These are phyloP conservation scores for Nephrocerus scutellatus DNA, from an alignment of 2,888 invertebrate genomes.

Conservation along the genomic window DNA sequence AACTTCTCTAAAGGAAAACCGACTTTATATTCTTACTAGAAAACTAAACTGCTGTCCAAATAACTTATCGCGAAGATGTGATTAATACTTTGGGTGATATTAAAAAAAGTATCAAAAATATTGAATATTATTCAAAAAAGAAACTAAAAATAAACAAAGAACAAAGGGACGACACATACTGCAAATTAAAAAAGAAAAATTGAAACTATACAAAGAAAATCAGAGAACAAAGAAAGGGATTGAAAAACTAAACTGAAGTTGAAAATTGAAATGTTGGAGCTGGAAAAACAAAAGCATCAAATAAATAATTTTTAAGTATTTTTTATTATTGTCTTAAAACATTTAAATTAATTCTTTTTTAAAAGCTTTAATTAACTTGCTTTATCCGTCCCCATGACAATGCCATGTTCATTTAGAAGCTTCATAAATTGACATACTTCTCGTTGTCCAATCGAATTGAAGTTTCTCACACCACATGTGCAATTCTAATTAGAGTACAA, in stretches of 20 bases:
- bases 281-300: constrained; percentile 4
- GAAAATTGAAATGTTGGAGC: constrained; percentile 4
- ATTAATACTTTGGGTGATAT: constrained; percentile 5
- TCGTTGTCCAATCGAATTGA: too few relatives aligned
- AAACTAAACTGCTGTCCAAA: constrained; percentile 3
- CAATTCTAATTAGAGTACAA: too few relatives aligned
- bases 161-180: constrained; percentile 3
- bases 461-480: too few relatives aligned
- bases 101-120: constrained; percentile 1
- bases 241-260: constrained; percentile 4
- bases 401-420: too few relatives aligned
- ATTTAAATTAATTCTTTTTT: constrained; percentile 5
- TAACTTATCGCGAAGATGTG: constrained; percentile 3
- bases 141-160: constrained; percentile 5
- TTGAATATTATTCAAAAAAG: constrained; percentile 7
- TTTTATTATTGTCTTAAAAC: constrained; percentile 3
- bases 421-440: too few relatives aligned
- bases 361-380: too few relatives aligned
- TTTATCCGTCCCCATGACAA: too few relatives aligned
- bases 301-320: constrained; percentile 4
- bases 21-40: neutral
- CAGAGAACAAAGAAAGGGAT: neutral
- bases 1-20: constrained; percentile 1
- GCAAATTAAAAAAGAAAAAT: constrained; percentile 7
- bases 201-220: constrained; percentile 1